Conservation (phyloP, 1,140 invertebrate genomes). For the Pissodes strobi region DNA sequence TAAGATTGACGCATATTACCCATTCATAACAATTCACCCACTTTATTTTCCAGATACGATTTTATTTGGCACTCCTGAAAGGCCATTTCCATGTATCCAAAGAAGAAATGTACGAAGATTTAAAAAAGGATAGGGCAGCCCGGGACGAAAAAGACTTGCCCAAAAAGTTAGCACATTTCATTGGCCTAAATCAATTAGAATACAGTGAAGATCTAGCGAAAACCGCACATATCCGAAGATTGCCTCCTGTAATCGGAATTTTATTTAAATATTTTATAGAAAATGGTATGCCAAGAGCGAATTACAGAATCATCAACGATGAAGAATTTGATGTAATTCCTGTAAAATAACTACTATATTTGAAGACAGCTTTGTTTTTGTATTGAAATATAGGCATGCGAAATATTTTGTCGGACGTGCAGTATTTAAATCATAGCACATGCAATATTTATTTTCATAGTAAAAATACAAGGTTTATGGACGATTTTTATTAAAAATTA, state of each 20-base stretch:
- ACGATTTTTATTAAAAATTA: too few relatives aligned
- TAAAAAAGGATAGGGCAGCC: slow-evolving; percentile 50
- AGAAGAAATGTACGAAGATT: slow-evolving; percentile 58
- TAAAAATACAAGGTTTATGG: too few relatives aligned
- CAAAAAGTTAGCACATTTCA: slow-evolving; percentile 32
- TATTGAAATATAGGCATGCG: too few relatives aligned
- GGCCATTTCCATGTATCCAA: slow-evolving; percentile 54
- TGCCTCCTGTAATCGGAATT: slow-evolving; percentile 33
- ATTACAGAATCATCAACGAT: slow-evolving; percentile 29
- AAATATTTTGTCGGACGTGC: too few relatives aligned
- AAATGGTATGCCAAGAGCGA: not conserved
- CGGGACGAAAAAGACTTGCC: slow-evolving; percentile 22
- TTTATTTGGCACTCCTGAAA: slow-evolving; percentile 35
- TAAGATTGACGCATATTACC: too few relatives aligned
- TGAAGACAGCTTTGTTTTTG: too few relatives aligned
- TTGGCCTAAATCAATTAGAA: slow-evolving; percentile 37
- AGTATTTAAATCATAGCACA: too few relatives aligned
- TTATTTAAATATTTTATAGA: not conserved
- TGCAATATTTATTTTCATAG: too few relatives aligned
- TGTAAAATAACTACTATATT: too few relatives aligned
- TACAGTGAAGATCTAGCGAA: slow-evolving; percentile 43
- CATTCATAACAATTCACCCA: too few relatives aligned
- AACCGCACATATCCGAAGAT: slow-evolving; percentile 37
- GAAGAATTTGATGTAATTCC: slow-evolving; percentile 10
- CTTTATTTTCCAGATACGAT: slow-evolving; percentile 30